These are phyloP conservation scores for Serinus canaria DNA, from an alignment of 2,113 vertebrate species.

Conservation along the genomic window DNA sequence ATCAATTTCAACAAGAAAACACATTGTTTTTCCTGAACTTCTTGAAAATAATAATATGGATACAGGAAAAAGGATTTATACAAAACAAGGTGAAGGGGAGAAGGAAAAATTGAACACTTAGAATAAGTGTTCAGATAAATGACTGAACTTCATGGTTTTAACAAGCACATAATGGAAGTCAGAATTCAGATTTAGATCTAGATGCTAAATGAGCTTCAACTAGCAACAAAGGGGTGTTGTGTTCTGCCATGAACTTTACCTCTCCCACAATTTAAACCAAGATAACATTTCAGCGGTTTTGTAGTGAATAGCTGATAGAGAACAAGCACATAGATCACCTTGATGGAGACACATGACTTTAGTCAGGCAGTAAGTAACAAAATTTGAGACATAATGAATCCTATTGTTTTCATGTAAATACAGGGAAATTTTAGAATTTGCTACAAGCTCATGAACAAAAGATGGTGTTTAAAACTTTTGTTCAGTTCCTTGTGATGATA, in stretches of 20 bases:
- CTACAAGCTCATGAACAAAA: background rate
- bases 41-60: background rate
- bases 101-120: background rate
- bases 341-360: background rate
- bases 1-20: background rate
- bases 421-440: rapidly evolving
- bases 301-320: background rate
- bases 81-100: background rate
- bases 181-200: background rate
- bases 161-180: background rate
- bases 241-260: background rate
- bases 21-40: background rate
- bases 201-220: background rate
- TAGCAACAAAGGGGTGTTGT: background rate
- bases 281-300: background rate
- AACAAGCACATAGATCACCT: background rate
- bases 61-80: background rate
- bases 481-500: background rate
- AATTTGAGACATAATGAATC: background rate
- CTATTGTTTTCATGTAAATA: background rate
- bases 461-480: rapidly evolving
- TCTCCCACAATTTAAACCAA: background rate
- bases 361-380: background rate
- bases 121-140: background rate
- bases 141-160: background rate